Evolutionary conservation across 2,888 invertebrate species (phyloP).

Genomic region (Cryptocheilus praepositus): DNA sequence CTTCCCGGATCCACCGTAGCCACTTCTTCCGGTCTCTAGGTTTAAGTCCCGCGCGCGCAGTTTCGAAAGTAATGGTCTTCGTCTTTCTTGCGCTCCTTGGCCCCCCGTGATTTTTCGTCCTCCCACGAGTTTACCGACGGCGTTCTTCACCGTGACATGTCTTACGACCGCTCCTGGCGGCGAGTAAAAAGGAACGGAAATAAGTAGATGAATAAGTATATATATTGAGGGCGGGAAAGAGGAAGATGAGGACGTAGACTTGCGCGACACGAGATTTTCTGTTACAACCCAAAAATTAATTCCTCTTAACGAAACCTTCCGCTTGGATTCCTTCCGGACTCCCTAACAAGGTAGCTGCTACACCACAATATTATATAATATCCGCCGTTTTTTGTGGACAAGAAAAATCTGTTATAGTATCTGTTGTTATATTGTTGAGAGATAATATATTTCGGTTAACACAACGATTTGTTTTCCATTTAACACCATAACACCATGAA

Average conservation of each 20-base stretch:
- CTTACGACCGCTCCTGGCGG: background rate
- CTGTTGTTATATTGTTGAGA: too few relatives aligned
- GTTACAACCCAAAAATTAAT: too few relatives aligned
- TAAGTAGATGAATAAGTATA: background rate
- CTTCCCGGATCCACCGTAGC: slow-evolving; percentile 17
- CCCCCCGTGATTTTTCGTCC: background rate
- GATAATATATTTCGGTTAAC: too few relatives aligned
- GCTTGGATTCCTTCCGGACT: too few relatives aligned
- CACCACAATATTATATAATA: too few relatives aligned
- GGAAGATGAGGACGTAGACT: background rate
- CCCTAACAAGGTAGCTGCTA: too few relatives aligned
- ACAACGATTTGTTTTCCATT: too few relatives aligned
- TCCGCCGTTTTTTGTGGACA: too few relatives aligned
- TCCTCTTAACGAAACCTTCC: too few relatives aligned
- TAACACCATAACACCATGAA: too few relatives aligned
- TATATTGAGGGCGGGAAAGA: background rate
- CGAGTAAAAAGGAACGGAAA: background rate
- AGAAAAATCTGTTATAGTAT: too few relatives aligned
- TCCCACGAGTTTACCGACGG: background rate
- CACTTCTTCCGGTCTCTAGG: slow-evolving; percentile 28
- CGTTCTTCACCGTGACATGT: slow-evolving; percentile 3
- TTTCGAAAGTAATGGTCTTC: slow-evolving; percentile 14
- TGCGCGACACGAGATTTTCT: too few relatives aligned
- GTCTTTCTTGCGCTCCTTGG: background rate
- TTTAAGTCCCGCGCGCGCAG: slow-evolving; percentile 16